A percentile compares a stretch with the other conserved stretches of the same genome.
Conservation (phyloP, 2,113 vertebrate genomes). For the Corythoichthys intestinalis region DNA sequence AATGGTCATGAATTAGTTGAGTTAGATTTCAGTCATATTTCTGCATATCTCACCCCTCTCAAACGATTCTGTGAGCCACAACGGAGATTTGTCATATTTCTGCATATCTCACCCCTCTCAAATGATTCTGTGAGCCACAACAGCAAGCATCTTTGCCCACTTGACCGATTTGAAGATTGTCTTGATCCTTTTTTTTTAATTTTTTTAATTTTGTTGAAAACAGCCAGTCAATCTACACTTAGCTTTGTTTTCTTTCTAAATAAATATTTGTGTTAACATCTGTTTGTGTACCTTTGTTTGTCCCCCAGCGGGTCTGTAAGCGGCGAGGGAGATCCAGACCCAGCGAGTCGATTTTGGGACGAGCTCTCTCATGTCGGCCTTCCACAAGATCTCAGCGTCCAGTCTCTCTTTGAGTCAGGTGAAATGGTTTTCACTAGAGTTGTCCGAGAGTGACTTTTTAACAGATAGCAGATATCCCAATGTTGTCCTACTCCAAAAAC, state of each 20-base stretch:
- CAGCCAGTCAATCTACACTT: slow-evolving; percentile 8
- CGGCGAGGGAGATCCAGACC: slow-evolving; percentile 74
- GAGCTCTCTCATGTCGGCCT: slow-evolving; percentile 95
- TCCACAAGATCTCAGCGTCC: slow-evolving; percentile 84
- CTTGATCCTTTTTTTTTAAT: slow-evolving; percentile 38
- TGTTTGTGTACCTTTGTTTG: slow-evolving; percentile 22
- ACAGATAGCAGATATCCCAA: not conserved
- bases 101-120: slow-evolving; percentile 43
- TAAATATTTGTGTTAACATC: not conserved
- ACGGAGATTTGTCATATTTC: not conserved
- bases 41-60: too few relatives aligned
- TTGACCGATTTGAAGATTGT: slow-evolving; percentile 50
- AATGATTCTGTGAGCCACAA: slow-evolving; percentile 57
- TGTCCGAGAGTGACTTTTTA: not conserved
- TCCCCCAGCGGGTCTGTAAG: slow-evolving; percentile 50
- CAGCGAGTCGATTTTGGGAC: slow-evolving; percentile 85
- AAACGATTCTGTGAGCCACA: too few relatives aligned
- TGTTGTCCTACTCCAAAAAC: not conserved
- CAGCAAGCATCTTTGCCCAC: slow-evolving; percentile 56
- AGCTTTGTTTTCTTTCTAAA: not conserved
- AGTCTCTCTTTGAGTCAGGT: slow-evolving; percentile 96
- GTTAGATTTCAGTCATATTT: too few relatives aligned
- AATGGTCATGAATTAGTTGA: too few relatives aligned
- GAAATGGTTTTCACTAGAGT: slow-evolving; percentile 23
- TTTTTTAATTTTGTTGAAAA: slow-evolving; percentile 41